These are phyloP conservation scores for Nothura maculosa DNA, from an alignment of 2,797 vertebrate genomes.

Conservation along the genomic window DNA sequence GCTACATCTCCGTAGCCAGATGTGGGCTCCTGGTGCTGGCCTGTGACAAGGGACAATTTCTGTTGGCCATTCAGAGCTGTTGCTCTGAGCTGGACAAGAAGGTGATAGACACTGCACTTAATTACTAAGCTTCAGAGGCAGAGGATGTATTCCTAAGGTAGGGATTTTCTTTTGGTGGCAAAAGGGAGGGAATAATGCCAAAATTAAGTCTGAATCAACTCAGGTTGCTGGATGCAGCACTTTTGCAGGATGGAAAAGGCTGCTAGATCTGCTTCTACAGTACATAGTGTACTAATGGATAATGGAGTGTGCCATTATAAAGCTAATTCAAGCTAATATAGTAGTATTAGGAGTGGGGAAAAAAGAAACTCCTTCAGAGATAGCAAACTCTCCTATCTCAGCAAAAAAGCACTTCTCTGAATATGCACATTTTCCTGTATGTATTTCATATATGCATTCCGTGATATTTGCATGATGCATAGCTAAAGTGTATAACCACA, in stretches of 20 bases:
- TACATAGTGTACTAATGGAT: background rate
- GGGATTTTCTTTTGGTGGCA: background rate
- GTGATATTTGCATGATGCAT: background rate
- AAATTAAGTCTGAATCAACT: background rate
- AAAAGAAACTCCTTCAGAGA: background rate
- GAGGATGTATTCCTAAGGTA: background rate
- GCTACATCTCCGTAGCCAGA: fast-evolving
- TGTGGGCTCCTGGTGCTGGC: background rate
- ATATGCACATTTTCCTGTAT: background rate
- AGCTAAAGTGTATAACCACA: background rate
- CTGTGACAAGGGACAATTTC: fast-evolving
- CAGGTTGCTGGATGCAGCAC: background rate
- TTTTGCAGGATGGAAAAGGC: background rate
- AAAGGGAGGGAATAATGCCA: background rate
- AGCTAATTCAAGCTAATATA: background rate
- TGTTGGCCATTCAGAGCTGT: background rate
- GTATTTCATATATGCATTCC: background rate
- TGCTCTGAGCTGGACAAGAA: fast-evolving
- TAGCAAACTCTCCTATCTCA: background rate
- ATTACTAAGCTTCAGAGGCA: background rate
- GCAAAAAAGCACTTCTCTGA: background rate
- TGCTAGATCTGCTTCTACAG: background rate
- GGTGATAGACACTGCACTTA: background rate
- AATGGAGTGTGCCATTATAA: background rate
- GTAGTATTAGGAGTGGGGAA: background rate